A percentile compares a stretch with the other conserved stretches of the same genome.
Conservation (phyloP, 2,113 vertebrate genomes). For the Recurvirostra avosetta region DNA sequence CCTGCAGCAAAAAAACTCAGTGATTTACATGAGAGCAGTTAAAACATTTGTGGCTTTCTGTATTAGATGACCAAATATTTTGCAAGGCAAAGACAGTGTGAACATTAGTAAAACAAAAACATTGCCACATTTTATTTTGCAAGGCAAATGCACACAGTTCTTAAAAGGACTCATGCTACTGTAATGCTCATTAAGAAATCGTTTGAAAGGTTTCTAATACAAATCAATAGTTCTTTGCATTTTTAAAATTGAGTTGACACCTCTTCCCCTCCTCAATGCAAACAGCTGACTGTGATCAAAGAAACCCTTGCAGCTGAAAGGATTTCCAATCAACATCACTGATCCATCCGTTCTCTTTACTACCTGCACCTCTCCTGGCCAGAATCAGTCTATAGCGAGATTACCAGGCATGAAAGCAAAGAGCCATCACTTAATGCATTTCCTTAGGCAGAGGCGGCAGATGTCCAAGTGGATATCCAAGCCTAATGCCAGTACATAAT, state of each 20-base stretch:
- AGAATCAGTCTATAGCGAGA: background rate
- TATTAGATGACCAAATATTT: background rate
- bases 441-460: slow-evolving; percentile 20
- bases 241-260: background rate
- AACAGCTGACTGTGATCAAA: background rate
- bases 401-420: slow-evolving; percentile 22
- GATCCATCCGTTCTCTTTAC: background rate
- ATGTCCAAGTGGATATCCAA: slow-evolving; percentile 43
- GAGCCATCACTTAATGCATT: slow-evolving; percentile 35
- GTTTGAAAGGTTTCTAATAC: background rate
- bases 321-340: background rate
- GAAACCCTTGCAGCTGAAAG: background rate
- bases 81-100: background rate
- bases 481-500: slow-evolving; percentile 13
- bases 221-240: background rate
- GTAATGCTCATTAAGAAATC: background rate
- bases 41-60: background rate
- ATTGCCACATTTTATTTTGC: background rate
- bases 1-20: background rate
- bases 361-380: background rate
- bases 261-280: background rate
- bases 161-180: background rate
- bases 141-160: background rate
- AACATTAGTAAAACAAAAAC: background rate
- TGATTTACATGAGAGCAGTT: background rate